phyloP scores from a whole-genome alignment of 2,797 vertebrate species.

The Xyrichtys novacula region DNA sequence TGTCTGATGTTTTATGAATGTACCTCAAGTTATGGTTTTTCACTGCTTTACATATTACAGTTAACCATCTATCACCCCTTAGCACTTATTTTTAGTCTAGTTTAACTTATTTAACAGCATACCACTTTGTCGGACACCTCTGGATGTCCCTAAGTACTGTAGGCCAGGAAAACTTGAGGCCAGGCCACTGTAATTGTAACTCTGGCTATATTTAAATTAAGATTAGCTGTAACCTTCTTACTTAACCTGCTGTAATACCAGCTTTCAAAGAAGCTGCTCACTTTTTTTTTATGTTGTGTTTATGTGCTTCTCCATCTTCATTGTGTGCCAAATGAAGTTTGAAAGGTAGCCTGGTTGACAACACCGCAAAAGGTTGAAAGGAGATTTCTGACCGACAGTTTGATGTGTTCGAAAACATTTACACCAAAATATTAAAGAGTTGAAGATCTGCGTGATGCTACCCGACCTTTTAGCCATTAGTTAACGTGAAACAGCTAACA shows the following conservation, averaged over 20 bases:
- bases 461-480: background rate
- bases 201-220: conserved; percentile 54
- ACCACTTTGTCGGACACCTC: conserved; percentile 56
- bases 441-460: background rate
- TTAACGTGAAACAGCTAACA: background rate
- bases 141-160: conserved; percentile 74
- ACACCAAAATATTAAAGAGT: background rate
- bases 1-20: conserved; percentile 74
- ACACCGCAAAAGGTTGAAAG: conserved; percentile 31
- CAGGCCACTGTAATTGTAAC: conserved; percentile 56
- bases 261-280: conserved; percentile 48
- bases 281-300: conserved; percentile 43
- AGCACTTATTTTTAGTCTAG: conserved; percentile 67
- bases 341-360: conserved; percentile 32
- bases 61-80: conserved; percentile 36
- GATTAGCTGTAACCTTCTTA: conserved; percentile 37
- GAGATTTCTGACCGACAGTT: conserved; percentile 13
- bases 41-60: conserved; percentile 62
- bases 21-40: conserved; percentile 78
- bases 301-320: conserved; percentile 41
- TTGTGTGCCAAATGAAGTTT: conserved; percentile 22
- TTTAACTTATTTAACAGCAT: conserved; percentile 42
- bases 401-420: conserved; percentile 11
- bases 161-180: conserved; percentile 58
- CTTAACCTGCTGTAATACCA: conserved; percentile 59